Conservation (phyloP, 2,888 invertebrate genomes). For the Parnassius apollo region DNA sequence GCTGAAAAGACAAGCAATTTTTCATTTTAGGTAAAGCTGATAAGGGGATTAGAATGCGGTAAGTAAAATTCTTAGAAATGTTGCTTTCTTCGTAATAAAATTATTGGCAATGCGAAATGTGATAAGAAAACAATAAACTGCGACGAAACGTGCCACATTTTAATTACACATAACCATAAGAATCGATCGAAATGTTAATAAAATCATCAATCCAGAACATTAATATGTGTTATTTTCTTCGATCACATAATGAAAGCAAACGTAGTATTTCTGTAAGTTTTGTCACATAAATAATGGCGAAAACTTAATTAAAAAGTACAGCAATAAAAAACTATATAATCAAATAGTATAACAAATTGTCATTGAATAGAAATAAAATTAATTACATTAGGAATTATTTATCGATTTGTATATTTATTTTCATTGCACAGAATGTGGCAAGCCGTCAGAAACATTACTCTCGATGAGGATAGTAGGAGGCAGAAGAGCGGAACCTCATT, state of each 20-base stretch:
- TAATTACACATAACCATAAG: not conserved
- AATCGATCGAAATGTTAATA: too few relatives aligned
- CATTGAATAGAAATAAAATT: too few relatives aligned
- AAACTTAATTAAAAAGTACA: too few relatives aligned
- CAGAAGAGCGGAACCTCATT: slow-evolving; percentile 65
- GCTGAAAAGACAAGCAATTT: slow-evolving; percentile 18
- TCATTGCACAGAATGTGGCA: slow-evolving; percentile 78
- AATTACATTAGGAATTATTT: too few relatives aligned
- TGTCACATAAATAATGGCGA: too few relatives aligned
- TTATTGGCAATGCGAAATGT: slow-evolving; percentile 2
- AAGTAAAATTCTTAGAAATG: slow-evolving; percentile 36
- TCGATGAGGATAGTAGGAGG: slow-evolving; percentile 83
- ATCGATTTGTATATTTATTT: not conserved
- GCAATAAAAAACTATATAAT: too few relatives aligned
- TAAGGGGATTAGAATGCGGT: slow-evolving; percentile 46
- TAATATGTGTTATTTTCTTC: too few relatives aligned
- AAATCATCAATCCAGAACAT: too few relatives aligned
- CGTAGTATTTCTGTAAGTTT: too few relatives aligned
- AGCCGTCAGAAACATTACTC: slow-evolving; percentile 80
- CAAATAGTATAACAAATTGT: too few relatives aligned
- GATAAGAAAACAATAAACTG: slow-evolving; percentile 13
- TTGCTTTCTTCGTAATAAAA: not conserved
- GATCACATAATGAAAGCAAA: too few relatives aligned
- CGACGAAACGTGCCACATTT: not conserved
- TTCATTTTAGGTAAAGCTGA: slow-evolving; percentile 52